Base-by-base conservation (phyloP, 2,888 invertebrate genomes). In the Acleris holmiana region DNA sequence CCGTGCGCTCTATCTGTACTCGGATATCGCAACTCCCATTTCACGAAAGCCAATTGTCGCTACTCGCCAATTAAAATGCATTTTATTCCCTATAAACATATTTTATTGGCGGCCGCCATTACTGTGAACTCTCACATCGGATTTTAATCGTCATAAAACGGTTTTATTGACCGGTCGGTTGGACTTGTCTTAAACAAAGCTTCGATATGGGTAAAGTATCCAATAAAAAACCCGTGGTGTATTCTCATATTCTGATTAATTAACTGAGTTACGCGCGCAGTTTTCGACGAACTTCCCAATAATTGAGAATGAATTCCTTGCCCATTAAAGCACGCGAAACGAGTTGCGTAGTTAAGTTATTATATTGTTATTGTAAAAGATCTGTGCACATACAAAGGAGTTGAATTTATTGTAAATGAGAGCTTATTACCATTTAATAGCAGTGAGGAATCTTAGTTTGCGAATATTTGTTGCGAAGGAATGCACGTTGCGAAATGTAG, bases 331-430 rank as follows among this genome's bases (percentile, higher is more conserved):
- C 68, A 76, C 64, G 69, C 67, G 70, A 76, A 80, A 76, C 75
- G 73, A 76, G 72, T 79, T 73, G 73, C 74, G 84, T 83, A 86
- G 86, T 88, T 86, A 88, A 88, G 88, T 89, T 85, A 88, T 88
- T 88, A 87, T 82, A 82, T 77, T 77, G 77, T 80, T 83, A 82
- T 81, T 82, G 79, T 82, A 76, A 77, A 76, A 77, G 71, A 71
- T 71, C 70, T 71, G 73, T 73, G 68, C 70, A 54, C 55, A 78
- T 77, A 13, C 13, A 78, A 75, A 77, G 74, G 71, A 70, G 71
- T 73, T 72, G 71, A 73, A 72, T 79, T 76, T 75, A 74, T 76
- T 71, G 74, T 67, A 70, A 75, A 73, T 59, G 69, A 61, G 66
- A 68, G 68, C 71, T 70, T 71, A 75, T 79, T 75, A 73, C 68